Evolutionary conservation across 2,888 invertebrate species (phyloP), one percentile per base, ranked within the genome.

Genomic region (Latrodectus elegans): DNA sequence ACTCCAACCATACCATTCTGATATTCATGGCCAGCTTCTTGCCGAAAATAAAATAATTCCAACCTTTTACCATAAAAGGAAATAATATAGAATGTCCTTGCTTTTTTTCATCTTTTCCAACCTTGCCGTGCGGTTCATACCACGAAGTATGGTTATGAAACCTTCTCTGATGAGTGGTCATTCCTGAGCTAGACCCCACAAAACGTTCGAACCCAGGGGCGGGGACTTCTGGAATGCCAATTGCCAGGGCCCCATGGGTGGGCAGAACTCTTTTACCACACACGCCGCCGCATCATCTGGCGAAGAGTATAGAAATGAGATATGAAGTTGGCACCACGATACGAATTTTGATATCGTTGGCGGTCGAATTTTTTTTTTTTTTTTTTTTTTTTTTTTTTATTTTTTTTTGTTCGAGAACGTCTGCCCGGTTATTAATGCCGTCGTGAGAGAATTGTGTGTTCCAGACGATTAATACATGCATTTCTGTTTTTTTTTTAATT

Each of bases 141-240:
- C 38, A 17, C 64, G 79, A 79, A 79, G 71, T 79, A 71, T 79
- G 49, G 71, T 71, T 71, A 71, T 79, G 60, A 71, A 72, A 79
- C 51, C 71, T 8, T 1, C 17, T 64, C 22, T 65, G 81, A 80
- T 72, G 64, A 80, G 60, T 64, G 71, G 70, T 72, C 22, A 9
- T 51, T 60, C 22, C 9, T 3, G 60, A 15, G 60, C 11, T 38
- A 60, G 83, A 83, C 83, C 83, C 51, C 83, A 83, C 83, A 83
- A 71, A 70, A 17, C 38, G 83, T 64, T 11, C 15, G 53, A 53
- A 49, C 55, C 55, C 76, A 76, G 76, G 83, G 83, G 83, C 83
- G 83, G 75, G 60, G 76, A 68, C 70, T 51, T 17, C 8, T 64
- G 83, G 83, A 83, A 83, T 83, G 83, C 71, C 83, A 76, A 76